These are phyloP conservation scores for Ailuropoda melanoleuca DNA, from an alignment of 2,113 vertebrate genomes.

Conservation along the genomic window DNA sequence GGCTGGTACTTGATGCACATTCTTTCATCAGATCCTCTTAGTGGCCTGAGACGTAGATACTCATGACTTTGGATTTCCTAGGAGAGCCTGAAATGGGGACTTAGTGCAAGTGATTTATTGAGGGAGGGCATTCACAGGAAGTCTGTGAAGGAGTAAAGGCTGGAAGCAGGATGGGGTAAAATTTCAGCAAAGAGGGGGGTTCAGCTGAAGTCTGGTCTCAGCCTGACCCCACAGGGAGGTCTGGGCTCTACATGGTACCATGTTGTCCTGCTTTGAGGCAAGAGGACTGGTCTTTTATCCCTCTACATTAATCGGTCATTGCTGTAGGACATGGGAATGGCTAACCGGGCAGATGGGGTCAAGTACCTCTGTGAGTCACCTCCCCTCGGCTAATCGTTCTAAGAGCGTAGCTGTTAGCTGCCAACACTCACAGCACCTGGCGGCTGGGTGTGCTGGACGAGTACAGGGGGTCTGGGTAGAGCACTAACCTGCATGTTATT, in stretches of 20 bases:
- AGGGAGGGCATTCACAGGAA: background rate
- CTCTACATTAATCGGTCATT: background rate
- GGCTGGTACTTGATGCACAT: background rate
- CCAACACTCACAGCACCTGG: fast-evolving
- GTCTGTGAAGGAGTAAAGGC: background rate
- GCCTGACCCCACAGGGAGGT: background rate
- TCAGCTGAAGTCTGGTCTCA: background rate
- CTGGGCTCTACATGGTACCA: background rate
- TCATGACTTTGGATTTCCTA: background rate
- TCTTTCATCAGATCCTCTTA: background rate
- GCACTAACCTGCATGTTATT: background rate
- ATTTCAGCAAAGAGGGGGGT: background rate
- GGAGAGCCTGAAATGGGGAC: background rate
- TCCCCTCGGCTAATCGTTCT: background rate
- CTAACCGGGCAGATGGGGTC: background rate
- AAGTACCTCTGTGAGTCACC: background rate
- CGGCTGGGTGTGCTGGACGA: background rate
- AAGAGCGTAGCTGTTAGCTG: background rate
- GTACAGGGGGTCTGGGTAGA: background rate
- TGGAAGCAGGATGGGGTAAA: background rate
- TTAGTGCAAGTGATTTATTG: background rate
- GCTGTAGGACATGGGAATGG: background rate
- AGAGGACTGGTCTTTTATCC: background rate
- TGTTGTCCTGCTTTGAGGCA: background rate
- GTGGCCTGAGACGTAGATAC: background rate